These are phyloP conservation scores for Hydraecia micacea DNA, from an alignment of 2,888 invertebrate genomes.

Conservation along the genomic window DNA sequence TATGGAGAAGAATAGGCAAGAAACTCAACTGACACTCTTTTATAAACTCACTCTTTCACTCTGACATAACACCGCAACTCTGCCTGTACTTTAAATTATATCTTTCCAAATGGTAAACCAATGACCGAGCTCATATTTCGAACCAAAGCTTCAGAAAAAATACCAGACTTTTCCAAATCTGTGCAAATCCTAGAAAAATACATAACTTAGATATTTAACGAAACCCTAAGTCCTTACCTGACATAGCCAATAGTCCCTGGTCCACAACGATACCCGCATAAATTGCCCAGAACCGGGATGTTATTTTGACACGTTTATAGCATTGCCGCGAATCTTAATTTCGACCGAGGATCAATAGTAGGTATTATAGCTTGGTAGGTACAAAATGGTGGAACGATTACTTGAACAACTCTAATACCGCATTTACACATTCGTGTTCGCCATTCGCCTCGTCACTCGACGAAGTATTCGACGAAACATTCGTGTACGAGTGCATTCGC, in stretches of 20 bases:
- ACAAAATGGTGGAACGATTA: slow-evolving; percentile 31
- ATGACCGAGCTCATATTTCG: not conserved
- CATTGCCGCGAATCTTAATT: slow-evolving; percentile 26
- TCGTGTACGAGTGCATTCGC: too few species aligned
- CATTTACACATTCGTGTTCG: too few species aligned
- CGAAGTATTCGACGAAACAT: too few species aligned
- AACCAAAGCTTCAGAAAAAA: not conserved
- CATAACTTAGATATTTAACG: slow-evolving; percentile 6
- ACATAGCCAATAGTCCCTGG: slow-evolving; percentile 12
- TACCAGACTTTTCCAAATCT: not conserved
- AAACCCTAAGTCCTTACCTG: slow-evolving; percentile 18
- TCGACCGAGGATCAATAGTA: not conserved
- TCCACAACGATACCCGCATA: slow-evolving; percentile 39
- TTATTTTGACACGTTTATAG: slow-evolving; percentile 46
- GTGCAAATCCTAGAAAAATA: slow-evolving; percentile 12
- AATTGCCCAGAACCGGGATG: slow-evolving; percentile 22
- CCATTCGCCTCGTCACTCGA: too few species aligned
- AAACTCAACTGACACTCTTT: not conserved
- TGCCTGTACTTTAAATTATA: too few species aligned
- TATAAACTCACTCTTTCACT: too few species aligned
- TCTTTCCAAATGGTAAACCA: not conserved
- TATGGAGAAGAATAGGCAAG: not conserved
- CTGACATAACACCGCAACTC: too few species aligned
- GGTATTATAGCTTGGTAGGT: not conserved
- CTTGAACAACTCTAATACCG: too few species aligned